Evolutionary conservation across 2,113 vertebrate species (phyloP).

Genomic region (Glareola pratincola): DNA sequence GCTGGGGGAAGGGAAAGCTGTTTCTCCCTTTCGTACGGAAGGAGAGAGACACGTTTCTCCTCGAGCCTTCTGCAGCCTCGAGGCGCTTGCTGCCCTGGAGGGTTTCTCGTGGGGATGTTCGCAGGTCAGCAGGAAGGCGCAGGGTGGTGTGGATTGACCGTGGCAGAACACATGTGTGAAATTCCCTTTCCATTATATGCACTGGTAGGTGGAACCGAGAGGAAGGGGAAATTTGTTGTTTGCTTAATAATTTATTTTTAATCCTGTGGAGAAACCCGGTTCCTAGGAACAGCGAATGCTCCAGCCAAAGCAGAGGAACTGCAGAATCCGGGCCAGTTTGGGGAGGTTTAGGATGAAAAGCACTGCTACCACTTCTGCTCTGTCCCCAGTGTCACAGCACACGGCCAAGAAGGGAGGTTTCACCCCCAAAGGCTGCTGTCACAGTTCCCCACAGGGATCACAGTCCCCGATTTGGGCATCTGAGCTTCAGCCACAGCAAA

Average conservation of each 20-base stretch:
- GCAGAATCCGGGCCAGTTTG: neutral
- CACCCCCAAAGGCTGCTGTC: neutral
- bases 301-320: neutral
- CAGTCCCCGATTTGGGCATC: fast-evolving
- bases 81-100: neutral
- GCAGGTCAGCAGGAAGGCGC: neutral
- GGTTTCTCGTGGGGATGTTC: neutral
- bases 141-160: neutral
- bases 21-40: neutral
- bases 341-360: neutral
- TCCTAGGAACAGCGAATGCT: neutral
- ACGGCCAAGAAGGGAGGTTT: neutral
- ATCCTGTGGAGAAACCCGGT: neutral
- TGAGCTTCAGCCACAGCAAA: neutral
- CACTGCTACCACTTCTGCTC: neutral
- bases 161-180: neutral
- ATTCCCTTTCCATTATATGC: neutral
- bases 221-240: neutral
- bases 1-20: neutral
- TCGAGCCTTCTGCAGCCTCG: neutral
- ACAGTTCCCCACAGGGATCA: neutral
- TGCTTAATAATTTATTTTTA: neutral
- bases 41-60: neutral
- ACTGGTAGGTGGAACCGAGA: neutral
- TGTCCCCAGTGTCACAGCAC: neutral